Evolutionary conservation across 2,113 vertebrate species (phyloP).

Genomic region (Tetraodon nigroviridis): DNA sequence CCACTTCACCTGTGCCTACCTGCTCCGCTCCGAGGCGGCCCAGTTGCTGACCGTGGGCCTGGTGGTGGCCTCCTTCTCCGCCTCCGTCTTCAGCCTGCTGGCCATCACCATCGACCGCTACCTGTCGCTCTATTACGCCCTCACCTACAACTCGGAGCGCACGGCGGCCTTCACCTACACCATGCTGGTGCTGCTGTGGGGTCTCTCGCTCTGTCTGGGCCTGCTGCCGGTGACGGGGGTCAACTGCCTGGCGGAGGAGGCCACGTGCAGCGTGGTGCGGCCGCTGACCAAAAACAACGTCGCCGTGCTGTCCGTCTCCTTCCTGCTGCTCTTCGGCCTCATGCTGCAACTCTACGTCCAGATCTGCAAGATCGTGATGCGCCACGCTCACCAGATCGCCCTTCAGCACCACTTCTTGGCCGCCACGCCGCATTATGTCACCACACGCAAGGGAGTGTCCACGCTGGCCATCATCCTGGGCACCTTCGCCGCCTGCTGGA

Average conservation of each 20-base stretch:
- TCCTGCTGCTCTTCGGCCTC: constrained; percentile 94
- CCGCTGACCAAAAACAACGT: constrained; percentile 97
- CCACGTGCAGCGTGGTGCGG: constrained; percentile 92
- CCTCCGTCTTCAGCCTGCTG: constrained; percentile 95
- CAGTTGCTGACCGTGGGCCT: constrained; percentile 91
- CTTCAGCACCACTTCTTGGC: constrained; percentile 98
- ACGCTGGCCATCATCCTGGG: constrained; percentile 98
- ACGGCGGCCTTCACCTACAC: constrained; percentile 95
- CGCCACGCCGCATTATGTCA: constrained; percentile 98
- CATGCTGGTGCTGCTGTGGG: constrained; percentile 94
- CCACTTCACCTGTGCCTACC: constrained; percentile 94
- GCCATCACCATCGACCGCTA: constrained; percentile 98
- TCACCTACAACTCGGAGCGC: constrained; percentile 96
- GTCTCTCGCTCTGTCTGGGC: constrained; percentile 88
- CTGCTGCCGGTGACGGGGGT: constrained; percentile 91
- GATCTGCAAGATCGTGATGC: constrained; percentile 97
- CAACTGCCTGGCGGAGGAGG: constrained; percentile 93
- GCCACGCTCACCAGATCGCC: constrained; percentile 97
- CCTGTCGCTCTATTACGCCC: constrained; percentile 95
- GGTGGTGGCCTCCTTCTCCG: constrained; percentile 96
- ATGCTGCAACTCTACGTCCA: constrained; percentile 98
- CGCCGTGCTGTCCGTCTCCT: constrained; percentile 90
- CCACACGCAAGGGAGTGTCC: constrained; percentile 94
- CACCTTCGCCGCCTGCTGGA: constrained; percentile 98
- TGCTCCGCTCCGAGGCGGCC: constrained; percentile 92